phyloP scores from a whole-genome alignment of 2,888 invertebrate genomes.

The Orthosia cruda region DNA sequence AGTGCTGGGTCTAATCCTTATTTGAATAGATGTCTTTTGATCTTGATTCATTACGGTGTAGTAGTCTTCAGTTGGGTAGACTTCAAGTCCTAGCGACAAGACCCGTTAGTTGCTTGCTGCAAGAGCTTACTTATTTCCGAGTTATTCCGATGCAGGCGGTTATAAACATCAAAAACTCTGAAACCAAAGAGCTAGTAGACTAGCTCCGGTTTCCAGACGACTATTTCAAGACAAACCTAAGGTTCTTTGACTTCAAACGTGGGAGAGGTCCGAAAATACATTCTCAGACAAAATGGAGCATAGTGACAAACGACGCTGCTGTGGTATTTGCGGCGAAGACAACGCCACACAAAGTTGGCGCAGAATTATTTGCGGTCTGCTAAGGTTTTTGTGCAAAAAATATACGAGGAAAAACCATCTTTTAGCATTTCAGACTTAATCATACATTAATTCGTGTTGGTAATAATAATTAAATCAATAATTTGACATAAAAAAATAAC shows the following conservation, averaged over 20 bases:
- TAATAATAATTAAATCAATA: too few species aligned
- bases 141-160: neutral
- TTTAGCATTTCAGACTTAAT: neutral
- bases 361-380: conserved; percentile 31
- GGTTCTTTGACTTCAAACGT: conserved; percentile 55
- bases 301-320: conserved; percentile 31
- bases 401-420: neutral
- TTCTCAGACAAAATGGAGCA: conserved; percentile 47
- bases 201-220: conserved; percentile 6
- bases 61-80: neutral
- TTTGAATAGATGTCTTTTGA: too few species aligned
- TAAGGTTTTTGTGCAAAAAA: neutral
- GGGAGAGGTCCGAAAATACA: conserved; percentile 55
- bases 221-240: conserved; percentile 24
- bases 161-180: conserved; percentile 5
- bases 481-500: too few species aligned
- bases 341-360: conserved; percentile 30
- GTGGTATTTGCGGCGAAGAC: conserved; percentile 35
- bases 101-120: neutral
- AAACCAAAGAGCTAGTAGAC: conserved; percentile 9
- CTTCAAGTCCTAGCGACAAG: neutral
- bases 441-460: too few species aligned
- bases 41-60: too few species aligned
- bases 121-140: conserved; percentile 4
- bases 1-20: too few species aligned